Percentiles rank a stretch among this genome's conserved stretches.
Conservation (phyloP, 2,797 vertebrate species). For the Oreochromis mossambicus region DNA sequence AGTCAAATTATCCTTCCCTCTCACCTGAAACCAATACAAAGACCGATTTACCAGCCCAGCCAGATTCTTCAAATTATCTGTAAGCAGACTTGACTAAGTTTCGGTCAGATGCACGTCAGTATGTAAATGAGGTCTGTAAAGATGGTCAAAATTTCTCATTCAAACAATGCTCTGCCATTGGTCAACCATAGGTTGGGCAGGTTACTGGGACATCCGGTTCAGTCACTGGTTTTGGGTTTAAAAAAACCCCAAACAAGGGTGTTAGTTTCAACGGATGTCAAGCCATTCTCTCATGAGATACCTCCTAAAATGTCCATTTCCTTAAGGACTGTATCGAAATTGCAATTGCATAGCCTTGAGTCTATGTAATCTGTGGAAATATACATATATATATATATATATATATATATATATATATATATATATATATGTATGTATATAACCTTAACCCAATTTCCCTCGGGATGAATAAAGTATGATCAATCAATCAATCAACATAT, state of each 20-base stretch:
- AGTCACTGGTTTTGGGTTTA: slow-evolving; percentile 1
- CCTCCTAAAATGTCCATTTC: too few relatives aligned
- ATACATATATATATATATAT: too few relatives aligned
- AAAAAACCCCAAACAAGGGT: neutral
- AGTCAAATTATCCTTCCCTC: slow-evolving; percentile 17
- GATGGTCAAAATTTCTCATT: neutral
- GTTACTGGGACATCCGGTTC: slow-evolving; percentile 5
- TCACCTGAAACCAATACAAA: slow-evolving; percentile 53
- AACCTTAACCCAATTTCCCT: too few relatives aligned
- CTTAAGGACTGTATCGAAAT: too few relatives aligned
- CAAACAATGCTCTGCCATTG: neutral
- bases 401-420: too few relatives aligned
- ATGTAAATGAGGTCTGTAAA: slow-evolving; percentile 3
- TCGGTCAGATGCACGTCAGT: slow-evolving; percentile 63
- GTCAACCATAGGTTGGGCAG: neutral
- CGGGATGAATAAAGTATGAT: too few relatives aligned
- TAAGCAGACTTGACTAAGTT: slow-evolving; percentile 39
- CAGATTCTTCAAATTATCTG: slow-evolving; percentile 60
- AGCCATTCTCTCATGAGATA: neutral
- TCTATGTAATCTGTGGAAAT: neutral
- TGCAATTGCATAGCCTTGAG: neutral
- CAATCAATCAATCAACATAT: too few relatives aligned
- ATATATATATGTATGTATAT: too few relatives aligned
- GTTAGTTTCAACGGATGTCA: slow-evolving; percentile 38
- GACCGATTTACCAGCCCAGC: slow-evolving; percentile 43